Conservation (phyloP, 2,113 vertebrate species). For the Ibidorhyncha struthersii region DNA sequence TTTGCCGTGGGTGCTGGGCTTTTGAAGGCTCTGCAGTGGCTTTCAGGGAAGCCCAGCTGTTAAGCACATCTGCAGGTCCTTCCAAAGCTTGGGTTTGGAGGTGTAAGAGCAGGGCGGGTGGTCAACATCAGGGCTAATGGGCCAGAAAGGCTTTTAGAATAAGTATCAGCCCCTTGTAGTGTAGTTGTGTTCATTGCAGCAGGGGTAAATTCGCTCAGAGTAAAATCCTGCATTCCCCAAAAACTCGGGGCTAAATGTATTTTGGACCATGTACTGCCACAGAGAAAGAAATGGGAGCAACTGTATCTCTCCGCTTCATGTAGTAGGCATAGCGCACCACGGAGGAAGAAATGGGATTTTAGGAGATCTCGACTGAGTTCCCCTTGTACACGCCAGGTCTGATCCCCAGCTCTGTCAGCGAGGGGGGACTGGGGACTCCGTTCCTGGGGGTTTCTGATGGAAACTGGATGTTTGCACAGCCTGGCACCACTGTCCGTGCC, state of each 20-base stretch:
- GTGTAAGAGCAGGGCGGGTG: neutral
- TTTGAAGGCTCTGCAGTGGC: neutral
- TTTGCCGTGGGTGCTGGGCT: neutral
- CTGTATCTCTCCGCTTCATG: neutral
- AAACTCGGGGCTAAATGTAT: accelerated
- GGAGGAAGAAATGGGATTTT: neutral
- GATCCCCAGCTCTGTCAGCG: accelerated
- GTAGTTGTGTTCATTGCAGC: neutral
- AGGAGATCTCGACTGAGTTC: neutral
- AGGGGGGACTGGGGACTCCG: accelerated
- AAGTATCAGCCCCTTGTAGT: neutral
- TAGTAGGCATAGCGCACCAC: no score
- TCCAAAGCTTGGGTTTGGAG: neutral
- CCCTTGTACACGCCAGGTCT: accelerated
- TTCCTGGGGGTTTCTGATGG: neutral
- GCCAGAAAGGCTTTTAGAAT: neutral
- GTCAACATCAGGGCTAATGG: no score
- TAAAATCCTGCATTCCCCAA: neutral
- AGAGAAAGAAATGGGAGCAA: neutral
- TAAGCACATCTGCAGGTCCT: neutral
- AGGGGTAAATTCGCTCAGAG: neutral
- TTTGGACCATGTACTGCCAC: accelerated
- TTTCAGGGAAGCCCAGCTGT: neutral
- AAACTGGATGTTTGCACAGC: neutral
- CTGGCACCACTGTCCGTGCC: accelerated